Evolutionary conservation across 2,113 vertebrate genomes (phyloP).

Genomic region (Hipposideros armiger): DNA sequence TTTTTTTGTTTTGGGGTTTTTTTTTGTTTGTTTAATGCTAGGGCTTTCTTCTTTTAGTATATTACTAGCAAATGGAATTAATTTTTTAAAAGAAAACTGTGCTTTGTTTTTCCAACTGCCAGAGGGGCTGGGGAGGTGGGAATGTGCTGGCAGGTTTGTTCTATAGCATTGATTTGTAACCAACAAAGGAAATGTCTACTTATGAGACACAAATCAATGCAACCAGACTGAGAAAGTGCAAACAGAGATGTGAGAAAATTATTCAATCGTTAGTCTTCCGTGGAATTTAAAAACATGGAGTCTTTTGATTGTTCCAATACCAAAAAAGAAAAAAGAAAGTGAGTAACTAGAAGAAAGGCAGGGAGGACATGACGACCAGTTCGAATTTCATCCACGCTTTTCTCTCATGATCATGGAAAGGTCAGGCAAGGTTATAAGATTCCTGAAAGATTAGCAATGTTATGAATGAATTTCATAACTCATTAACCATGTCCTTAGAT

Average conservation of each 20-base stretch:
- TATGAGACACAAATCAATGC: constrained; percentile 91
- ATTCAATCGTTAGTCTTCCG: constrained; percentile 87
- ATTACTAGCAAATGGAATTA: constrained; percentile 81
- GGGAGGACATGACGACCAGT: background rate
- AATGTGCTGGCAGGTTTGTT: constrained; percentile 84
- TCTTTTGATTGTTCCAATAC: constrained; percentile 66
- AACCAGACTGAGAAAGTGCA: constrained; percentile 88
- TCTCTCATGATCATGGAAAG: constrained; percentile 51
- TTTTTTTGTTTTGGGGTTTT: too few species aligned
- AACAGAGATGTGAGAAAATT: constrained; percentile 91
- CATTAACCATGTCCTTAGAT: constrained; percentile 53
- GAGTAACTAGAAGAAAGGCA: constrained; percentile 46
- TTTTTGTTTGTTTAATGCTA: constrained; percentile 38
- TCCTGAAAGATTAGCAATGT: constrained; percentile 61
- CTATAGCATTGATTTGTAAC: constrained; percentile 90
- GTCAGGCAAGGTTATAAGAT: constrained; percentile 57
- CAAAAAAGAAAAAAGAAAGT: background rate
- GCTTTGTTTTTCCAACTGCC: constrained; percentile 72
- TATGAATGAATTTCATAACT: constrained; percentile 75
- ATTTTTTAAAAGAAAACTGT: constrained; percentile 54
- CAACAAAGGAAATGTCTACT: constrained; percentile 90
- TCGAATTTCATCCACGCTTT: constrained; percentile 58
- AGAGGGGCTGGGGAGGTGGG: background rate
- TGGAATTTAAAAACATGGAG: constrained; percentile 78
- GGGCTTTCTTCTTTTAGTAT: constrained; percentile 69